Conservation (phyloP, 2,113 vertebrate species). For the Lycaon pictus region DNA sequence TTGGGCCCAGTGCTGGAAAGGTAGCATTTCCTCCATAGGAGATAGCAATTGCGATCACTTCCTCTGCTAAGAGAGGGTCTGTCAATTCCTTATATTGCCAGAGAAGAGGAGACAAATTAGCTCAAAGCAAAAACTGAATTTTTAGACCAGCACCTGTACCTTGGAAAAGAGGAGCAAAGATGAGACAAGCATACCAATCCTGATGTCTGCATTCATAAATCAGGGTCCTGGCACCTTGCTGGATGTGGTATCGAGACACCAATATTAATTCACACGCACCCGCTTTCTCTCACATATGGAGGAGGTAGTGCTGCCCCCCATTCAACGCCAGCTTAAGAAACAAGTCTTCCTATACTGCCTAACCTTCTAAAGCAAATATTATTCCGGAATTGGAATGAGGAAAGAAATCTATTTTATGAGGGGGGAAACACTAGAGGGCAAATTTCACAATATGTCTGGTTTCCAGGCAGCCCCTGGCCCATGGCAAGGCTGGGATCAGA, state of each 20-base stretch:
- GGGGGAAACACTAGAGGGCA: constrained; percentile 24
- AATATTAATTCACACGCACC: not conserved
- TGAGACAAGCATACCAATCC: no score
- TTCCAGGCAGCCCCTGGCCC: not conserved
- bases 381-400: constrained; percentile 62
- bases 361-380: constrained; percentile 71
- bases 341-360: not conserved
- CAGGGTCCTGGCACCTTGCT: not conserved
- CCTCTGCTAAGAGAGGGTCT: not conserved
- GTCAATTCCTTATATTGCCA: not conserved
- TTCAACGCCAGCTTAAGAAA: constrained; percentile 22
- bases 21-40: not conserved
- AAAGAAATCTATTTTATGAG: constrained; percentile 50
- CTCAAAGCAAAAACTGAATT: not conserved
- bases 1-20: constrained; percentile 37
- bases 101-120: not conserved
- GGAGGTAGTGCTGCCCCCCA: not conserved
- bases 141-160: not conserved
- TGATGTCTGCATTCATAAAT: not conserved
- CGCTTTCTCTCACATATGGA: not conserved
- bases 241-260: not conserved
- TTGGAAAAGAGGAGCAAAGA: not conserved
- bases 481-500: not conserved
- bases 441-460: constrained; percentile 33
- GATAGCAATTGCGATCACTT: not conserved